Base-by-base conservation (phyloP, 2,113 vertebrate species). In the Hippocampus zosterae region DNA sequence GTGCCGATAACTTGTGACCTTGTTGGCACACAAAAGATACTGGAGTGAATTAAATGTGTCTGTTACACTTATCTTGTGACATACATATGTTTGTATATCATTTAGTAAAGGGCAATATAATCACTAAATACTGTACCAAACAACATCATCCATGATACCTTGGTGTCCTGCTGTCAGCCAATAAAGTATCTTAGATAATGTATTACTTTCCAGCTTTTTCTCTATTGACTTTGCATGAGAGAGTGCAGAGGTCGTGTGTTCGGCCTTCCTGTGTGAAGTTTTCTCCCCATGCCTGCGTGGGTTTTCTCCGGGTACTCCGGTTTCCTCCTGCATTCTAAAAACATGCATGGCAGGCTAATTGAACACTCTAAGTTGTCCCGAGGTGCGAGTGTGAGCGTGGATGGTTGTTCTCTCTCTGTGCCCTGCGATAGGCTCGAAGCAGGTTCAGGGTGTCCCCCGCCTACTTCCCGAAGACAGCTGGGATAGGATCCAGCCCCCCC, bases 81-180 rank as follows among this genome's bases (percentile, higher is more conserved):
- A 65, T 68, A 69, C 44, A 59, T 33, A 18, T 65, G 67, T 74
- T 21, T 55, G 66, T 80, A 56, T 75, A 65, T 52, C 15, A 67
- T 72, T 75, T 71, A 78, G 71, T 79, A 57, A 83, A 73, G 60
- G 74, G 73, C 76, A 85, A 84, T 82, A 78, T 74, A 76, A 80
- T 85, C 65, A 84, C 70, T n/a, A 73, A 73, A 82, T 82, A 77
- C 79, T 85, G 75, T 88, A 76, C 77, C 80, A 86, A 78, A 76
- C 67, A 65, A 65, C 52, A 74, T 81, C 50, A 76, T 41, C 57
- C 78, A 76, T 37, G 79, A 75, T 63, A 48, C 57, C 46, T 75
- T 69, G 68, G 55, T 79, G 70, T 80, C 75, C 67, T 59, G 67
- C 70, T 84, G 71, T 82, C 60, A 81, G 77, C 78, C 70, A 89